Evolutionary conservation across 2,797 vertebrate species (phyloP), one percentile per base, ranked within the genome.

Genomic region (Lepilemur ruficaudatus): DNA sequence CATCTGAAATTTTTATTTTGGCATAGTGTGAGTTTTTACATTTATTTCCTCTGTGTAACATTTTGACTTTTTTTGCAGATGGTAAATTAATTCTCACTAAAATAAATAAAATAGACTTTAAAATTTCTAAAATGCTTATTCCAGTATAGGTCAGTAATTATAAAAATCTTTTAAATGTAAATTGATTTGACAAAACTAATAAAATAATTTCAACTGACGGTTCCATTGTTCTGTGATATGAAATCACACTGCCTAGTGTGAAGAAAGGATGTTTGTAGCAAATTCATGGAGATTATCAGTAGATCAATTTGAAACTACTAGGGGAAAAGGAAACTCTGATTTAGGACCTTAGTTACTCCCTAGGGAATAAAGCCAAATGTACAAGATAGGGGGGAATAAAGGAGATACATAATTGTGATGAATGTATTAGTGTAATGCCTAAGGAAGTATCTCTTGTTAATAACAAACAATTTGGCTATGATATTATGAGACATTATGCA

Each of bases 91-190:
- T 93, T 63, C 22, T 87, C 18, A 94, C 15, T 52, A 84, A 76
- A 83, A 52, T 88, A 75, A 94, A 72, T 69, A 83, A 95, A 48
- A 57, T 75, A 87, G 76, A 25, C 48, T 93, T 95, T 93, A 83
- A 78, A 84, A 75, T 86, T 87, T 91, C 35, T 92, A 78, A 95
- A 95, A 76, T 91, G 14, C 41, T 92, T 82, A 46, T 83, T 97
- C 30, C 92, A 43, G 25, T 91, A 11, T 18, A 91, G 65, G 43
- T 84, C 32, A 72, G 22, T 94, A 55, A 46, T 89, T 82, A 52
- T 57, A 88, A 91, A 91, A 86, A 70, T 65, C 57, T 94, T 86
- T 18, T 72, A 65, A 96, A 57, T 95, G 2, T 65, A 82, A 91
- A 35, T n/a, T 93, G 70, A 94, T 83, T 88, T 96, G 50, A 75